A percentile compares a stretch with the other conserved stretches of the same genome.
These are phyloP conservation scores for Sitta europaea DNA, from an alignment of 2,113 vertebrate species.

Conservation along the genomic window DNA sequence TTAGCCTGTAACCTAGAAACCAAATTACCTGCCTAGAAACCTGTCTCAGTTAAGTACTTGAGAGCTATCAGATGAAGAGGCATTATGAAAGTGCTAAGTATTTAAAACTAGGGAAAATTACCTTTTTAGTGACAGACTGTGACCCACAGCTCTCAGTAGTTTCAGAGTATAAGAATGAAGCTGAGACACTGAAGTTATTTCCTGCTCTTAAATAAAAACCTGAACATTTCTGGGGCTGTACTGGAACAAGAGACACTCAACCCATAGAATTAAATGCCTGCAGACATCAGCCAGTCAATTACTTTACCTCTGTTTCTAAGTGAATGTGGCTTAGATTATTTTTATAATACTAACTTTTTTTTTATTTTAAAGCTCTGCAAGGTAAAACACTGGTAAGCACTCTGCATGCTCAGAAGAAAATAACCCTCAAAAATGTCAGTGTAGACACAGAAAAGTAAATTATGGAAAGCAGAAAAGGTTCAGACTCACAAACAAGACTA, in stretches of 20 bases:
- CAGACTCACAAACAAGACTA: not conserved
- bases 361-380: not conserved
- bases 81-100: conserved; percentile 50
- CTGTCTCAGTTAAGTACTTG: conserved; percentile 45
- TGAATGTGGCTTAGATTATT: not conserved
- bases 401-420: not conserved
- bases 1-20: conserved; percentile 65
- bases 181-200: conserved; percentile 9
- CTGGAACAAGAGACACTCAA: conserved; percentile 24
- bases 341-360: not conserved
- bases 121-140: conserved; percentile 40
- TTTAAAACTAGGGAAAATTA: conserved; percentile 62
- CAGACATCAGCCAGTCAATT: not conserved
- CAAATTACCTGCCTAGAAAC: conserved; percentile 52
- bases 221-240: not conserved
- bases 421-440: not conserved
- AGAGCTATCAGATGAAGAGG: conserved; percentile 49
- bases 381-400: not conserved
- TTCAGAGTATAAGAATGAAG: not conserved
- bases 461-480: not conserved
- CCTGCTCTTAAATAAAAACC: not conserved
- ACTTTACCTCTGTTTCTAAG: not conserved
- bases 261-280: not conserved
- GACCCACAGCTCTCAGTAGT: conserved; percentile 23
- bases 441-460: not conserved